Evolutionary conservation across 2,797 vertebrate genomes (phyloP), one percentile per base, ranked within the genome.

Genomic region (Ficedula albicollis): DNA sequence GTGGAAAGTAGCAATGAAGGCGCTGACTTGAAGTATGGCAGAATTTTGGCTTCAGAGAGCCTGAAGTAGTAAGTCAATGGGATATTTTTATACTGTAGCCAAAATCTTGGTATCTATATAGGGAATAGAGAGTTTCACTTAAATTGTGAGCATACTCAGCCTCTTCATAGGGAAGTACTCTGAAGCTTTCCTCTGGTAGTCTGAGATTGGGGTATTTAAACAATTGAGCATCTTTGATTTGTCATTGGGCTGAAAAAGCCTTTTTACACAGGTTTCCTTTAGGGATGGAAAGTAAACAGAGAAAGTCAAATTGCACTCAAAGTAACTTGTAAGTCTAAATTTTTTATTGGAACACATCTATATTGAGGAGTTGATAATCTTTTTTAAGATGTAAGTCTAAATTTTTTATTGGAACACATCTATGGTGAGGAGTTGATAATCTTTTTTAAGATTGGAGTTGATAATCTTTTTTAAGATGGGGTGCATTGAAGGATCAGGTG

Each of bases 21-120:
- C 36, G 19, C 13, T 46, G 7, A 4, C 4, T 30, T 82, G 15
- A 18, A 27, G 11, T n/a, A 12, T 16, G 1, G 1, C 5, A 22
- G 29, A n/a, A 22, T n/a, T 88, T 75, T 56, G 46, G 11, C 46
- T 93, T 30, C 18, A 70, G 38, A 68, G 52, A 15, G 7, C 8
- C 5, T 85, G 56, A 81, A 21, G 34, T 59, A 56, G 11, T 32
- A 68, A 56, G 5, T 67, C 17, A 22, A 13, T 30, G 54, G 17
- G 23, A 36, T 43, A 8, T 32, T 29, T 84, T 54, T 55, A 34
- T 70, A 3, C 25, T 49, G 3, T 32, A 60, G 9, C 51, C 68
- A 38, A 68, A 72, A 39, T 27, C 11, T 32, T 51, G 18, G 5
- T 72, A 16, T 26, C n/a, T 74, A 81, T 66, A 20, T 11, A 51